These are phyloP conservation scores for Palythoa caribaeorum DNA, from an alignment of 92 coral and sea anemone genomes.

Conservation along the genomic window DNA sequence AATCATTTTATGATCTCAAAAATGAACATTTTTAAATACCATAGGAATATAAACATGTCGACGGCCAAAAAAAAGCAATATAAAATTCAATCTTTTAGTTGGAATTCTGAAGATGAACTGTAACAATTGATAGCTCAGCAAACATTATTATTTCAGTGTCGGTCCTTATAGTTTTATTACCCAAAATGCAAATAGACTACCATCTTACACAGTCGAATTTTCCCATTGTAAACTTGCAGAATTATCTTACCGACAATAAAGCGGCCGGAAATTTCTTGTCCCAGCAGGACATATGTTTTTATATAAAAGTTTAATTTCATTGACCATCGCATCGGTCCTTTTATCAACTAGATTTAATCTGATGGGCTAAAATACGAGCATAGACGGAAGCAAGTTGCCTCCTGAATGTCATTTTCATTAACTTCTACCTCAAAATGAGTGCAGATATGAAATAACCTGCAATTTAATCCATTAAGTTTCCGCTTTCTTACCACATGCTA, in stretches of 20 bases:
- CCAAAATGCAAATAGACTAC: neutral
- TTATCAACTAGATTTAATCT: constrained; percentile 39
- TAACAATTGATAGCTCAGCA: neutral
- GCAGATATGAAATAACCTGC: constrained; percentile 16
- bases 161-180: neutral
- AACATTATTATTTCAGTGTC: neutral
- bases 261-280: constrained; percentile 32
- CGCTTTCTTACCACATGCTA: constrained; percentile 42
- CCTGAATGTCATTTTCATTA: constrained; percentile 33
- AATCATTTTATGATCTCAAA: neutral
- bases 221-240: neutral
- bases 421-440: neutral
- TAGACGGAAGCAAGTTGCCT: constrained; percentile 9
- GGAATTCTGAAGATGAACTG: neutral
- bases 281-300: constrained; percentile 31
- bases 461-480: constrained; percentile 13
- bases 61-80: neutral
- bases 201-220: neutral
- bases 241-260: constrained; percentile 13
- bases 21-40: neutral
- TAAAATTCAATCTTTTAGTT: neutral
- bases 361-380: constrained; percentile 19
- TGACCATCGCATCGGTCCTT: constrained; percentile 26
- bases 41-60: neutral
- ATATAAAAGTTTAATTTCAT: constrained; percentile 44